A percentile compares a stretch with the other conserved stretches of the same genome.
phyloP scores from a whole-genome alignment of 2,797 vertebrate species.

The Yasuhikotakia modesta region DNA sequence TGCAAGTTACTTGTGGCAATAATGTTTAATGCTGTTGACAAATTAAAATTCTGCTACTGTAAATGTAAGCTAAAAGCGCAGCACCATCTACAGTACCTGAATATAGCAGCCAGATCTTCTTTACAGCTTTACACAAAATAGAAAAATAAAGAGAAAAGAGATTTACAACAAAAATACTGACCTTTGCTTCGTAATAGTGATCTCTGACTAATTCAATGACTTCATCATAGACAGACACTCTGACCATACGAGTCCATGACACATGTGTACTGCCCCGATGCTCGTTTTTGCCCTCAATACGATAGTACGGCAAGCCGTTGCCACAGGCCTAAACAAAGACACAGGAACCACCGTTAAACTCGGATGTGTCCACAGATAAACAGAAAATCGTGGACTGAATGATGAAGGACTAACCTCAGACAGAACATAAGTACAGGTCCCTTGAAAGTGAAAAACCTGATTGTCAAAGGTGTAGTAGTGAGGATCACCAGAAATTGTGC shows the following conservation, averaged over 20 bases:
- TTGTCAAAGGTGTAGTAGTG: constrained; percentile 76
- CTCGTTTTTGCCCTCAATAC: constrained; percentile 74
- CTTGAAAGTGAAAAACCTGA: constrained; percentile 71
- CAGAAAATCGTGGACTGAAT: neutral
- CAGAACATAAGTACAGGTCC: constrained; percentile 75
- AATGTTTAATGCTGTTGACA: too few relatives aligned
- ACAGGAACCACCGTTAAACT: neutral
- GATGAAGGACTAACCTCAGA: constrained; percentile 58
- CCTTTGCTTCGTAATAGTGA: constrained; percentile 61
- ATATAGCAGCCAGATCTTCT: too few relatives aligned
- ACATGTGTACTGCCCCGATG: constrained; percentile 64
- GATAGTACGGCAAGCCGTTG: constrained; percentile 57
- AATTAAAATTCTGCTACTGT: too few relatives aligned
- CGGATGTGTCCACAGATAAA: neutral
- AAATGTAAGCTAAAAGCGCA: too few relatives aligned
- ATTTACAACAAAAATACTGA: constrained; percentile 32
- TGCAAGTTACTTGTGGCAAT: too few relatives aligned
- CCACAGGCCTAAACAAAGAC: constrained; percentile 51
- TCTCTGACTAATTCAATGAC: constrained; percentile 71
- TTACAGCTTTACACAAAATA: too few relatives aligned
- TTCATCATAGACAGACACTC: constrained; percentile 65
- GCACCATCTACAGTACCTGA: too few relatives aligned
- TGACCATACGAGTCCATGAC: constrained; percentile 71
- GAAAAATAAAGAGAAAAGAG: too few relatives aligned
- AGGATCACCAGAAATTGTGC: constrained; percentile 73